A percentile compares a stretch with the other conserved stretches of the same genome.
These are phyloP conservation scores for Ranitomeya variabilis DNA, from an alignment of 2,113 vertebrate genomes.

Conservation along the genomic window DNA sequence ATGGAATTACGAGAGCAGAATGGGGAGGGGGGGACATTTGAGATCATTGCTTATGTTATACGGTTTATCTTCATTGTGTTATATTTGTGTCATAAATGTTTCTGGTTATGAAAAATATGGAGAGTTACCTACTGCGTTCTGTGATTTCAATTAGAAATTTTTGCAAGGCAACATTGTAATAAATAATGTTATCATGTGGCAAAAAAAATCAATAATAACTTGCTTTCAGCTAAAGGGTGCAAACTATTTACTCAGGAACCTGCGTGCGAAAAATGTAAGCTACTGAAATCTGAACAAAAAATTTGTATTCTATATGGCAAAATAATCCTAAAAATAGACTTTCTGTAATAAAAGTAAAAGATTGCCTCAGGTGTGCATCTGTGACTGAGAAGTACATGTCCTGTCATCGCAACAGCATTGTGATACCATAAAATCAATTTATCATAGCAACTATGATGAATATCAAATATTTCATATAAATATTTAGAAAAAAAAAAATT, in stretches of 20 bases:
- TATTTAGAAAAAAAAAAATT: too few relatives aligned
- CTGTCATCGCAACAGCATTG: not conserved
- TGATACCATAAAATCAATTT: too few relatives aligned
- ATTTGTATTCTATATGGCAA: not conserved
- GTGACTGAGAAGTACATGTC: not conserved
- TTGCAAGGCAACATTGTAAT: conserved; percentile 31
- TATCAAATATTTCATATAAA: too few relatives aligned
- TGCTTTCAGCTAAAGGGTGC: not conserved
- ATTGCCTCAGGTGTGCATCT: not conserved
- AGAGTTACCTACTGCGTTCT: conserved; percentile 15
- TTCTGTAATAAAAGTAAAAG: not conserved
- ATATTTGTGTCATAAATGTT: conserved; percentile 46
- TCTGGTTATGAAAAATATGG: conserved; percentile 45
- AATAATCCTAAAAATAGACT: not conserved
- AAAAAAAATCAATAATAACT: conserved; percentile 35
- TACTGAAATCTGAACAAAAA: not conserved
- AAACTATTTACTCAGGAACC: conserved; percentile 7
- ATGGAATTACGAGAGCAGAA: conserved; percentile 43
- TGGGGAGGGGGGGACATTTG: conserved; percentile 10
- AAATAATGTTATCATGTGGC: conserved; percentile 30
- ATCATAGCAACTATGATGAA: too few relatives aligned
- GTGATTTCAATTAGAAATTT: conserved; percentile 44
- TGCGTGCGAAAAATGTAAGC: not conserved
- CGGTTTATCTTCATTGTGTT: conserved; percentile 56
- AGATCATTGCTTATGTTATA: conserved; percentile 48